These are phyloP conservation scores for Stegodyphus dumicola DNA, from an alignment of 1,140 invertebrate genomes.

Conservation along the genomic window DNA sequence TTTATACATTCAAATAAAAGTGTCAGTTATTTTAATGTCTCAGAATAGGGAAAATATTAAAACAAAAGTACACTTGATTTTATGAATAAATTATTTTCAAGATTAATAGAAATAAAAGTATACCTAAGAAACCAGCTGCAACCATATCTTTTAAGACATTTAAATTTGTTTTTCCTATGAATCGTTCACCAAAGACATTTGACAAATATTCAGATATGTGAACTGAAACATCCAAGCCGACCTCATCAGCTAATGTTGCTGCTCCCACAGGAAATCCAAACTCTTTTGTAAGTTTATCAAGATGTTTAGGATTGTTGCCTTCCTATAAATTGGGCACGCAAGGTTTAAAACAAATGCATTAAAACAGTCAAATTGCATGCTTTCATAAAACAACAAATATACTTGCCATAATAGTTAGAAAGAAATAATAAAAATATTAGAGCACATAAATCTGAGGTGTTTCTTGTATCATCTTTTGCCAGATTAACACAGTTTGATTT, in stretches of 20 bases:
- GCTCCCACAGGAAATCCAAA: constrained; percentile 98
- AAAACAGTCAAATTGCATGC: too few relatives aligned
- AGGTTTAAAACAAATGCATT: too few relatives aligned
- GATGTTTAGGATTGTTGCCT: constrained; percentile 87
- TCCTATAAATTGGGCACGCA: constrained; percentile 73
- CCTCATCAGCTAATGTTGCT: constrained; percentile 92
- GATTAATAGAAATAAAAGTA: too few relatives aligned
- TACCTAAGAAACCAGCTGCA: constrained; percentile 86
- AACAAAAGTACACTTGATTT: not conserved
- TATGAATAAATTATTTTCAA: too few relatives aligned
- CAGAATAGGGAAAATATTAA: not conserved
- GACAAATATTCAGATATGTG: constrained; percentile 89
- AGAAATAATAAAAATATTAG: too few relatives aligned
- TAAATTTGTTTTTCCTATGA: constrained; percentile 76
- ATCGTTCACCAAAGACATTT: constrained; percentile 85
- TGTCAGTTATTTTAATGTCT: not conserved
- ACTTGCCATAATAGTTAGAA: too few relatives aligned
- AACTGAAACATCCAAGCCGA: constrained; percentile 86
- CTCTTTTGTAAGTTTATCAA: constrained; percentile 88
- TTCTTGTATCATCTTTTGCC: too few relatives aligned
- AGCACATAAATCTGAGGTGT: too few relatives aligned
- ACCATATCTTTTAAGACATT: constrained; percentile 89
- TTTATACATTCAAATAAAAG: not conserved
- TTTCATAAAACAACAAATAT: too few relatives aligned
- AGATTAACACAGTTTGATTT: too few relatives aligned